Conservation (phyloP, 2,113 vertebrate genomes). For the Otis tarda region DNA sequence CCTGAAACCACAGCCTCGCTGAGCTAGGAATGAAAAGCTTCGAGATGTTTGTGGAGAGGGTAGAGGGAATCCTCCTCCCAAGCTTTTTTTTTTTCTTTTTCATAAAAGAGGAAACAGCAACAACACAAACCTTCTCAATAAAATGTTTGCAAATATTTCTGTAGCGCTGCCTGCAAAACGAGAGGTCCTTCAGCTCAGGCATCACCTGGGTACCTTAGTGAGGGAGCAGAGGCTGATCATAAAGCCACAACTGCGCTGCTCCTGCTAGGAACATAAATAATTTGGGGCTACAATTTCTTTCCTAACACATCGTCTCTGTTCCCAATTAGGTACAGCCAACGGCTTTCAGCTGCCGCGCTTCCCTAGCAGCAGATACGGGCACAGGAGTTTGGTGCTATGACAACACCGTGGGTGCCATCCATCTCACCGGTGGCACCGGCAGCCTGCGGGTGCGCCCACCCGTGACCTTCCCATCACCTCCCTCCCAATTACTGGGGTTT, state of each 20-base stretch:
- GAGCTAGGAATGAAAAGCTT: not conserved
- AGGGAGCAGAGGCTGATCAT: not conserved
- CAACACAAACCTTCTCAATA: not conserved
- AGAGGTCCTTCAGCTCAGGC: not conserved
- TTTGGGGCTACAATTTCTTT: not conserved
- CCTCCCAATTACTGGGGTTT: not conserved
- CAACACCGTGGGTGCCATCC: not conserved
- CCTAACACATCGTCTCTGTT: not conserved
- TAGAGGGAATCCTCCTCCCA: not conserved
- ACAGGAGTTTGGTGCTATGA: constrained; percentile 21
- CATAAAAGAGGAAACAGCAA: not conserved
- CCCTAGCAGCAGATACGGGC: not conserved
- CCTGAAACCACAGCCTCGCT: not conserved
- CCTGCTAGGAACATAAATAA: constrained; percentile 7
- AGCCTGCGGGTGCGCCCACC: not conserved
- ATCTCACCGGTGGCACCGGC: not conserved
- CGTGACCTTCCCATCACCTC: not conserved
- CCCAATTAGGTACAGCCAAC: not conserved
- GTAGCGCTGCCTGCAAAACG: not conserved
- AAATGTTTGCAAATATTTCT: not conserved
- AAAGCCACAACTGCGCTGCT: not conserved
- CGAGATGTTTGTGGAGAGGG: not conserved
- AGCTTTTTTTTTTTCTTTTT: not conserved
- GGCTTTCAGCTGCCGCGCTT: not conserved
- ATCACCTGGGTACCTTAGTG: not conserved